Evolutionary conservation across 1,140 invertebrate species (phyloP).

Genomic region (Leptopilina boulardi): DNA sequence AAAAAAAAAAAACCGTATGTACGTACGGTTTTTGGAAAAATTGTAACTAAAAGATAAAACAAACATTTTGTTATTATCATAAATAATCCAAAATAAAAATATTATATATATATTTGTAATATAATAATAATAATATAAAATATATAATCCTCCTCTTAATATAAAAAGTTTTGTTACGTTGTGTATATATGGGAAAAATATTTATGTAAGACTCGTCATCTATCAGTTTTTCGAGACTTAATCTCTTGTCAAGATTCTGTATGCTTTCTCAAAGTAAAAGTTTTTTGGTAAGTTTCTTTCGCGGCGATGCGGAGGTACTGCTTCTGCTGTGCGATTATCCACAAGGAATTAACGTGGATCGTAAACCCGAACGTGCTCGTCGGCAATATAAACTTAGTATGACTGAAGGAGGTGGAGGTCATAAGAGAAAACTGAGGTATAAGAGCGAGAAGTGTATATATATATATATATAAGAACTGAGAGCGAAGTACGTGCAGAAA

Average conservation of each 20-base stretch:
- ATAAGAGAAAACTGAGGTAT: conserved; percentile 19
- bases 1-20: no score
- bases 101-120: no score
- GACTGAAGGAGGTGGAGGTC: background rate
- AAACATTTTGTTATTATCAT: no score
- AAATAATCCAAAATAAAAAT: no score
- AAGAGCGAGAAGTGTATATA: conserved; percentile 14
- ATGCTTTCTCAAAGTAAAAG: background rate
- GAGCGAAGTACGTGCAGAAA: conserved; percentile 34
- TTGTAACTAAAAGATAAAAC: no score
- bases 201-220: conserved; percentile 16
- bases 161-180: background rate
- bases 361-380: conserved; percentile 61
- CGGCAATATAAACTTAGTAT: conserved; percentile 31
- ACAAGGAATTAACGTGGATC: conserved; percentile 64
- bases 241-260: conserved; percentile 14
- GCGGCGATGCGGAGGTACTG: conserved; percentile 29
- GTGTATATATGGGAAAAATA: background rate
- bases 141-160: background rate
- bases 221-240: conserved; percentile 22
- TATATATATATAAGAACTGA: background rate
- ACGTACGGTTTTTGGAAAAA: no score
- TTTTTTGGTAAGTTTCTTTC: conserved; percentile 35
- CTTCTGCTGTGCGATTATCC: conserved; percentile 58
- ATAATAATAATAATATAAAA: no score